phyloP scores from a whole-genome alignment of 2,797 vertebrate species.

The Pipistrellus pipistrellus region DNA sequence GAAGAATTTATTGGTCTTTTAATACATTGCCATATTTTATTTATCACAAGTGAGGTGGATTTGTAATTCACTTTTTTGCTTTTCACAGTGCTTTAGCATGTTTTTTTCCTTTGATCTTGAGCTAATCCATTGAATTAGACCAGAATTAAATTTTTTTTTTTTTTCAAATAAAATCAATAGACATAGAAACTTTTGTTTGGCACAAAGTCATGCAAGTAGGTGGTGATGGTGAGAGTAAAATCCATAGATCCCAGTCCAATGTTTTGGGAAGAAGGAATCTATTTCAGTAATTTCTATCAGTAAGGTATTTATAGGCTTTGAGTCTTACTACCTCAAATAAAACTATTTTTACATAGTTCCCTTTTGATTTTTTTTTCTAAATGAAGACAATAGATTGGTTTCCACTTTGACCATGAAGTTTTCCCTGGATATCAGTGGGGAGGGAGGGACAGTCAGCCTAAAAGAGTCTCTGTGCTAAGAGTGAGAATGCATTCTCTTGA shows the following conservation, averaged over 20 bases:
- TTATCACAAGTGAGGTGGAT: not conserved
- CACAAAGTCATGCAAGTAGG: not conserved
- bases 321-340: conserved; percentile 57
- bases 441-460: not conserved
- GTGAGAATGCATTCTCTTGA: not conserved
- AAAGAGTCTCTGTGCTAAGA: not conserved
- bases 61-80: not conserved
- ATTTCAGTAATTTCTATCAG: conserved; percentile 53
- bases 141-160: too few relatives aligned
- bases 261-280: not conserved
- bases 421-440: not conserved
- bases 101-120: not conserved
- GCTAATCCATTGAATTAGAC: too few relatives aligned
- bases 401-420: not conserved
- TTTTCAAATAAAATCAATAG: not conserved
- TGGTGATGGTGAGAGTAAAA: not conserved
- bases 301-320: not conserved
- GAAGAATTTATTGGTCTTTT: conserved; percentile 35
- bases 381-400: conserved; percentile 38
- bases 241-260: not conserved
- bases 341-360: not conserved
- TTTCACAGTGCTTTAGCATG: not conserved
- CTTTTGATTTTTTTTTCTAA: conserved; percentile 49
- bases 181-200: not conserved
- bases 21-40: not conserved